Conservation (phyloP, 2,113 vertebrate genomes). For the Rhinolophus ferrumequinum region DNA sequence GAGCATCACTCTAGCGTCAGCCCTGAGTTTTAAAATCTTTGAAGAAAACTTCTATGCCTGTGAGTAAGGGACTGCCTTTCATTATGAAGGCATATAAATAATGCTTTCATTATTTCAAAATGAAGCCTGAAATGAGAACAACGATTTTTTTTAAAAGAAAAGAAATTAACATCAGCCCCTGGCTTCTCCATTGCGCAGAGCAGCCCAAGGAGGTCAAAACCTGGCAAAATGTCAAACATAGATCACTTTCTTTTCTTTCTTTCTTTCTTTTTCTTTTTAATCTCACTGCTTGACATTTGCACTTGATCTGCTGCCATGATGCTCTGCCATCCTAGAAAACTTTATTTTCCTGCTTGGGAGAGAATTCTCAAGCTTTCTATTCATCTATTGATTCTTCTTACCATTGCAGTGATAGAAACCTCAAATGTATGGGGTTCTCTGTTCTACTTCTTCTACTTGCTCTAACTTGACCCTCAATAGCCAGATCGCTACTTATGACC, state of each 20-base stretch:
- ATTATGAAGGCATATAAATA: too few species aligned
- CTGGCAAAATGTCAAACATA: neutral
- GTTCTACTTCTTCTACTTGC: neutral
- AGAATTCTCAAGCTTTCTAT: neutral
- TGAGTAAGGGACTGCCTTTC: neutral
- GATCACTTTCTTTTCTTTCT: neutral
- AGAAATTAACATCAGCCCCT: neutral
- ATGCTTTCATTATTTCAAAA: constrained; percentile 39
- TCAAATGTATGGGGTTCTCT: neutral
- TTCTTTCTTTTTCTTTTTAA: neutral
- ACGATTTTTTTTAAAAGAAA: constrained; percentile 2
- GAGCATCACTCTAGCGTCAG: neutral
- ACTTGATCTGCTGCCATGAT: neutral
- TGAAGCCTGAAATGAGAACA: constrained; percentile 39
- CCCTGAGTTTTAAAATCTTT: constrained; percentile 47
- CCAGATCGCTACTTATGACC: neutral
- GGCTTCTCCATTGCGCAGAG: neutral
- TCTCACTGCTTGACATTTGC: neutral
- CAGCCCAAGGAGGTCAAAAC: neutral
- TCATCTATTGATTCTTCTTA: neutral
- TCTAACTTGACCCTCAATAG: neutral
- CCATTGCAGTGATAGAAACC: neutral
- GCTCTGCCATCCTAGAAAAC: neutral
- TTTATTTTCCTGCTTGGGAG: neutral
- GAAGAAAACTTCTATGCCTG: neutral